Base-by-base conservation (phyloP, 2,113 vertebrate species). In the Sinocyclocheilus rhinocerous region DNA sequence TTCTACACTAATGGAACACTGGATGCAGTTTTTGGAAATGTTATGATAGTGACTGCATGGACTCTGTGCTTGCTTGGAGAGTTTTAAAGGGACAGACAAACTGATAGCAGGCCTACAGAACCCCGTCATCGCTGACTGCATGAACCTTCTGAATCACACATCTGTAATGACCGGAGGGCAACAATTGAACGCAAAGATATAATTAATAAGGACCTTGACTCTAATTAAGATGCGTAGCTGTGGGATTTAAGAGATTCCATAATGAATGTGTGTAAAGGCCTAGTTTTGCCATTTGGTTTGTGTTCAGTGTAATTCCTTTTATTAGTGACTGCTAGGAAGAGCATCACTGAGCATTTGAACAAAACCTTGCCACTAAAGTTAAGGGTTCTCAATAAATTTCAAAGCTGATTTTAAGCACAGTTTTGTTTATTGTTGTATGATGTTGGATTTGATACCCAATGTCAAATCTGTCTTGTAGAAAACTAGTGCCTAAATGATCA, bases 121-220 rank as follows among this genome's bases (percentile, higher is more conserved):
- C 36, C n/a, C 72, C 0, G 2, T 84, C 20, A 81, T 81, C 36
- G 63, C 78, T 42, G 59, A 65, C 79, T 50, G 61, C 61, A 81
- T 67, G 79, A 65, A 33, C 1, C 61, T 81, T 29, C 39, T 29
- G 61, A 67, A 65, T 67, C 61, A 81, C 79, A 67, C 42, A 45
- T 65, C 15, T 67, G 39, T 29, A 67, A 67, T 81, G 78, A 42
- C 61, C 20, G 22, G n/a, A 81, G 79, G 79, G 61, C 61, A 67
- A 67, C 50, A 81, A 67, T 81, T 81, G 36, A 81, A 81, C 1
- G 1, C 29, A 65, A 63, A 65, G 13, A 45, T 81, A 63, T 81
- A 26, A 81, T 63, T 81, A 50, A 81, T 81, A 65, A 67, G n/a
- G 61, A 63, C n/a, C 61, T 50, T 67, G 79, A 67, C 39, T 67